Evolutionary conservation across 2,888 invertebrate genomes (phyloP).

Genomic region (Apamea crenata): DNA sequence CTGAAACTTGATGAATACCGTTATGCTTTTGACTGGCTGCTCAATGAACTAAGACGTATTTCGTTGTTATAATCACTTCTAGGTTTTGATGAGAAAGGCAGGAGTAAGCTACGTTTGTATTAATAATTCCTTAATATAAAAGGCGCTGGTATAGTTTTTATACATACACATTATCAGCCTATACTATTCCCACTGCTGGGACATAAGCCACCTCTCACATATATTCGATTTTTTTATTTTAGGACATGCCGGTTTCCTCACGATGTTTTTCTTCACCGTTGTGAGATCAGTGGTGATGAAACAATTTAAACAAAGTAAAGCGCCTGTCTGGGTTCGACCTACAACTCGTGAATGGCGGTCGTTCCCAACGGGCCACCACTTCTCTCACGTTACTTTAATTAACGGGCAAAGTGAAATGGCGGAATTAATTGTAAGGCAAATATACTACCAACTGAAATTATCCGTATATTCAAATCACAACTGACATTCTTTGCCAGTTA

Average conservation of each 20-base stretch:
- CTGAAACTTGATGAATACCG: conserved; percentile 17
- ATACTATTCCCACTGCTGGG: too few species aligned
- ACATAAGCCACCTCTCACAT: too few species aligned
- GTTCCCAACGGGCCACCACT: neutral
- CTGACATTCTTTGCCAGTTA: neutral
- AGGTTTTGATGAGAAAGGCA: too few species aligned
- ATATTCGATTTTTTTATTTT: too few species aligned
- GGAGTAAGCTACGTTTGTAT: neutral
- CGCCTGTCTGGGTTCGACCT: too few species aligned
- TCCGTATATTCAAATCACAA: neutral
- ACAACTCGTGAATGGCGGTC: neutral
- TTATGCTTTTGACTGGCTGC: neutral
- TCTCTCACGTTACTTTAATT: too few species aligned
- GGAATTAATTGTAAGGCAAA: neutral
- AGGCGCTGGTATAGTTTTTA: neutral
- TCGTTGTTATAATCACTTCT: neutral
- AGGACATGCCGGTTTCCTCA: too few species aligned
- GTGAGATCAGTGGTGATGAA: too few species aligned
- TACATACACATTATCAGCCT: neutral
- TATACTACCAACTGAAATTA: neutral
- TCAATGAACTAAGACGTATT: neutral
- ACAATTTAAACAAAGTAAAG: too few species aligned
- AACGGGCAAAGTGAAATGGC: too few species aligned
- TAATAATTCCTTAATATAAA: neutral
- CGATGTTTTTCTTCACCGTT: too few species aligned